These are phyloP conservation scores for Paracentrotus lividus DNA, from an alignment of 53 echinoderm and acorn worm species.

Conservation along the genomic window DNA sequence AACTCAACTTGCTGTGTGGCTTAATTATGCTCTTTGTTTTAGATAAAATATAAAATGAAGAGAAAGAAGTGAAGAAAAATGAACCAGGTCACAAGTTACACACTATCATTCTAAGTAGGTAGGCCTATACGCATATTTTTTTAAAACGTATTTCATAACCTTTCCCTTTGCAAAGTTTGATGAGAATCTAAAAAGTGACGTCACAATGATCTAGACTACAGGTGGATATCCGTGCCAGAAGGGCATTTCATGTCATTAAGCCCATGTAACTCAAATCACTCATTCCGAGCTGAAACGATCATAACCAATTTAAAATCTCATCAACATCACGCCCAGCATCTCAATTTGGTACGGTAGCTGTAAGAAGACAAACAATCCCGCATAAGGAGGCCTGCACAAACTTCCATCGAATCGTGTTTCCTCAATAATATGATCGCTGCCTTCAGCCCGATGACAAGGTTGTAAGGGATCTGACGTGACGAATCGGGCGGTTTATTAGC, in stretches of 20 bases:
- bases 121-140: background rate
- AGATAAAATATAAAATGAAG: too few relatives aligned
- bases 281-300: background rate
- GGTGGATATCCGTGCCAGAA: background rate
- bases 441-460: background rate
- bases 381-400: background rate
- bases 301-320: background rate
- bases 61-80: too few relatives aligned
- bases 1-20: too few relatives aligned
- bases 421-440: slow-evolving; percentile 1
- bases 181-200: background rate
- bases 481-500: slow-evolving; percentile 30
- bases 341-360: slow-evolving; percentile 43
- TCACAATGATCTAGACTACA: background rate
- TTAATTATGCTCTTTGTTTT: too few relatives aligned
- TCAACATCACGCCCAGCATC: slow-evolving; percentile 35
- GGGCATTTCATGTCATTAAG: background rate
- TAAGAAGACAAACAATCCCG: background rate
- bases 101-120: too few relatives aligned
- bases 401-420: slow-evolving; percentile 13
- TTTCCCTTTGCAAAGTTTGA: background rate
- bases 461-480: background rate
- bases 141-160: background rate
- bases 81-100: too few relatives aligned
- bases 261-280: slow-evolving; percentile 9